These are phyloP conservation scores for Camelus dromedarius DNA, from an alignment of 2,113 vertebrate species.

Conservation along the genomic window DNA sequence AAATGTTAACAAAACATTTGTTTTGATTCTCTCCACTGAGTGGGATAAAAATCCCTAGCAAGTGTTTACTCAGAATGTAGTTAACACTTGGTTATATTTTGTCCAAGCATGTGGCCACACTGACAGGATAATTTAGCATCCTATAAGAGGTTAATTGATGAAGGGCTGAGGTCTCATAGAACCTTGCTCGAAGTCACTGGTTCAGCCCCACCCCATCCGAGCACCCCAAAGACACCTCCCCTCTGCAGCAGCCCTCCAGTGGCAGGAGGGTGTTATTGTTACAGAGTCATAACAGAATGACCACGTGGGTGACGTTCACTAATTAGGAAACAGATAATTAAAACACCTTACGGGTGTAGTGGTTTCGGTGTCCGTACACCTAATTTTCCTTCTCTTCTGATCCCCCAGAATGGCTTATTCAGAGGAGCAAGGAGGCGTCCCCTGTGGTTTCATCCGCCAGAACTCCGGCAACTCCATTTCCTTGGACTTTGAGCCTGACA, in stretches of 20 bases:
- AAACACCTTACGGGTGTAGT: not conserved
- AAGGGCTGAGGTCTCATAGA: not conserved
- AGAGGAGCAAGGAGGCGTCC: conserved; percentile 80
- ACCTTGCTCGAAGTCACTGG: not conserved
- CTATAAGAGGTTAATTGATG: not conserved
- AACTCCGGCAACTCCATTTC: conserved; percentile 86
- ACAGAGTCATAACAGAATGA: not conserved
- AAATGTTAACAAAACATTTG: not conserved
- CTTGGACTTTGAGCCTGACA: conserved; percentile 88
- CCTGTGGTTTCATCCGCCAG: conserved; percentile 84
- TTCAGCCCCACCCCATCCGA: not conserved
- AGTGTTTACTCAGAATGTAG: not conserved
- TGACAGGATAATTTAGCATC: not conserved
- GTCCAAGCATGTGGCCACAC: not conserved
- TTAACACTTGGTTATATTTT: not conserved
- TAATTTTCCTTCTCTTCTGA: not conserved
- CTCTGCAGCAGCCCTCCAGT: not conserved
- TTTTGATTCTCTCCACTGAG: not conserved
- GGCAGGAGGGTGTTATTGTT: not conserved
- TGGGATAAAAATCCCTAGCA: not conserved
- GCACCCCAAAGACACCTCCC: not conserved
- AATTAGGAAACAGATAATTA: not conserved
- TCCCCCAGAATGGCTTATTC: conserved; percentile 72
- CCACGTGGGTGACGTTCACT: not conserved
- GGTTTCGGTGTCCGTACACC: not conserved